Evolutionary conservation across 2,888 invertebrate genomes (phyloP).

Genomic region (Sphaerolaimus hirsutus): DNA sequence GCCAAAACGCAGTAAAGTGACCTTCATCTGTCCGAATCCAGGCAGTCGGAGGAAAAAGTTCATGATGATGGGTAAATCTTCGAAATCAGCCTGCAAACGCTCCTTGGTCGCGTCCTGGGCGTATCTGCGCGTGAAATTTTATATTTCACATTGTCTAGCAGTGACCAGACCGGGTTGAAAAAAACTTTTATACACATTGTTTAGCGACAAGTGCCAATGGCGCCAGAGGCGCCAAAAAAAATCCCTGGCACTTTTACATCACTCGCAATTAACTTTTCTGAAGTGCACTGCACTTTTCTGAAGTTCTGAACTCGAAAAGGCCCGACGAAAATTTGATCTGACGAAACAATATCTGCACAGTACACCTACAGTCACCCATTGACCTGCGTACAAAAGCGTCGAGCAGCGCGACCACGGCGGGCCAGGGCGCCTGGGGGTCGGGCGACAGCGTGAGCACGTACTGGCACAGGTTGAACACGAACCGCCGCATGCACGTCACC

Average conservation of each 20-base stretch:
- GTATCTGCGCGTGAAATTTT: too few relatives aligned
- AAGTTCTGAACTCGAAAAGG: too few relatives aligned
- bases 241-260: too few relatives aligned
- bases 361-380: slow-evolving; percentile 10
- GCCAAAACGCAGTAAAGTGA: slow-evolving; percentile 24
- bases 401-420: slow-evolving; percentile 53
- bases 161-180: too few relatives aligned
- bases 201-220: too few relatives aligned
- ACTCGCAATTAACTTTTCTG: too few relatives aligned
- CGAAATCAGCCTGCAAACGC: not conserved
- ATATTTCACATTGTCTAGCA: too few relatives aligned
- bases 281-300: too few relatives aligned
- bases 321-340: too few relatives aligned
- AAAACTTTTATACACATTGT: too few relatives aligned
- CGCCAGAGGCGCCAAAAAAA: too few relatives aligned
- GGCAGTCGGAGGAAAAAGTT: slow-evolving; percentile 49
- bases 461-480: slow-evolving; percentile 67
- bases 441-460: slow-evolving; percentile 67
- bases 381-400: slow-evolving; percentile 52
- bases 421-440: slow-evolving; percentile 53
- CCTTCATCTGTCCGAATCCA: slow-evolving; percentile 53
- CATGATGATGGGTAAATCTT: slow-evolving; percentile 19
- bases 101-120: too few relatives aligned
- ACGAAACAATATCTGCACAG: not conserved
- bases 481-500: slow-evolving; percentile 47